Evolutionary conservation across 37 sponge, comb jelly and placozoan species (phyloP), one percentile per base, ranked within the genome.

Genomic region (Chondrosia reniformis): DNA sequence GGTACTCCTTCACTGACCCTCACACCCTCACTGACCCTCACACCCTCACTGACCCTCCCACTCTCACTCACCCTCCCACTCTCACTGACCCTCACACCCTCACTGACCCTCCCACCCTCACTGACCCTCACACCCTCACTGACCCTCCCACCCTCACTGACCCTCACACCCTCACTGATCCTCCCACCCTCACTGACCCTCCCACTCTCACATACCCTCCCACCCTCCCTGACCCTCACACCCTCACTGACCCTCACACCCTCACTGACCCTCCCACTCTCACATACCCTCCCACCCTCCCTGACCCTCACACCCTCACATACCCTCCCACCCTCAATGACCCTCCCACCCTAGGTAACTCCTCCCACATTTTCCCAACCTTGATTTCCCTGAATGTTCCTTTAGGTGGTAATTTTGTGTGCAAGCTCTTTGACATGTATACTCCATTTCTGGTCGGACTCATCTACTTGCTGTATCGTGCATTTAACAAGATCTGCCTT

Each of bases 361-460:
- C 24, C 19, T n/a, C 12, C 15, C 17, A 13, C 12, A n/a, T 27
- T 30, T 12, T 63, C 24, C 19, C 64, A 13, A n/a, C 9, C 24
- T 27, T 22, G 64, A 10, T 27, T n/a, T 10, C 24, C 9, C 24
- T 30, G 12, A 13, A 63, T 63, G 25, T 10, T n/a, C 28, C 25
- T 74, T 43, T 72, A 94, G 97, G 94, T 67, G 99, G 96, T 49
- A 73, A 86, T 77, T 98, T 95, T 83, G 83, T 93, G 32, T 93
- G 96, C 80, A 95, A 95, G 49, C 83, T 88, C 21, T 98, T 98
- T 83, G 96, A 98, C 75, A 74, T 91, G 63, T 98, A 86, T 73
- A 98, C 99, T 10, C 91, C 92, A 3, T 98, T 98, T 84, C 90
- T 86, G 59, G 89, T 95, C 3, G 93, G 96, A 21, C 66, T 95